phyloP scores from a whole-genome alignment of 1,140 invertebrate genomes.

The Venturia canescens region DNA sequence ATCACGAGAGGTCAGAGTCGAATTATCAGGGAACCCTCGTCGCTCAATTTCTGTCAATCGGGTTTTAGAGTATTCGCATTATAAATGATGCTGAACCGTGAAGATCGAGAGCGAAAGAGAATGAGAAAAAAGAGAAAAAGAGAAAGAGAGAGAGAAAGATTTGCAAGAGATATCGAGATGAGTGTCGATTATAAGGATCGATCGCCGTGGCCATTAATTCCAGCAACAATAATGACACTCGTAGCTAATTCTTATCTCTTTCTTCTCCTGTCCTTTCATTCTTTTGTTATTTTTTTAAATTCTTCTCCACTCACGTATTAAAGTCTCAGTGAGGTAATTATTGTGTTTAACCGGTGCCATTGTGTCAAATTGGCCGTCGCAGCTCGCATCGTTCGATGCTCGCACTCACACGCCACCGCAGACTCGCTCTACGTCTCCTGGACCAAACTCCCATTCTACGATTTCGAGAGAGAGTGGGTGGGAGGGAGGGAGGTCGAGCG shows the following conservation, averaged over 20 bases:
- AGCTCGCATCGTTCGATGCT: conserved; percentile 37
- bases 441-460: no score
- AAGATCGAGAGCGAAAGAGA: not conserved
- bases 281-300: conserved; percentile 20
- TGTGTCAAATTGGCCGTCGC: conserved; percentile 39
- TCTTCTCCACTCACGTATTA: conserved; percentile 11
- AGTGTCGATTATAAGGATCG: conserved; percentile 21
- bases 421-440: not conserved
- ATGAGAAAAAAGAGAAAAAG: not conserved
- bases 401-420: conserved; percentile 6
- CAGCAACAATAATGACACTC: conserved; percentile 42
- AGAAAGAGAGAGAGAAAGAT: not conserved
- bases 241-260: conserved; percentile 28
- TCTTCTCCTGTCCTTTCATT: conserved; percentile 24
- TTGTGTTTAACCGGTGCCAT: conserved; percentile 43
- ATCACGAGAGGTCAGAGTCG: not conserved
- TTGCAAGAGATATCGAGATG: conserved; percentile 21
- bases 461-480: no score
- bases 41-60: conserved; percentile 42
- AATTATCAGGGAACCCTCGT: conserved; percentile 16
- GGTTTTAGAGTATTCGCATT: not conserved
- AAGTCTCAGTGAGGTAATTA: conserved; percentile 35
- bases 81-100: conserved; percentile 17
- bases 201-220: conserved; percentile 13
- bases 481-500: not conserved